Conservation (phyloP, 2,888 invertebrate species). For the Tetrapedia diversipes region DNA sequence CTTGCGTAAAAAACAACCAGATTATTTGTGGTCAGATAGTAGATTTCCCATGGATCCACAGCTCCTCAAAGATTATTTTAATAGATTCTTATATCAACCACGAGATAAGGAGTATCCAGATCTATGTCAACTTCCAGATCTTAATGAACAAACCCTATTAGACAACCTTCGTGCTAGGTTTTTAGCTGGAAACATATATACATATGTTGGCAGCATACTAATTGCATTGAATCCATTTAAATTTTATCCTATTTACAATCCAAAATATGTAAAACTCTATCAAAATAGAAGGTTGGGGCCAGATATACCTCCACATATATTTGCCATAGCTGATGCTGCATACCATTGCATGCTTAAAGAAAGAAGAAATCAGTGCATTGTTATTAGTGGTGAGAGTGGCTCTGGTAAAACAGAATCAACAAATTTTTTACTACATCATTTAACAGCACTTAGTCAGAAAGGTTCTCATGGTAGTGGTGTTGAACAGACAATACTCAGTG, state of each 20-base stretch:
- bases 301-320: constrained; percentile 97
- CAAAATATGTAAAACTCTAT: constrained; percentile 97
- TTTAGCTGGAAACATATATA: constrained; percentile 96
- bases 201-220: constrained; percentile 97
- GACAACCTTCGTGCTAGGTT: constrained; percentile 95
- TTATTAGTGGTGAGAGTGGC: constrained; percentile 97
- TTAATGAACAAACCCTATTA: constrained; percentile 96
- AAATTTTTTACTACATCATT: constrained; percentile 96
- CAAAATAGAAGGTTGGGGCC: constrained; percentile 96
- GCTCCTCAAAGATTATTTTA: constrained; percentile 95
- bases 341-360: constrained; percentile 97
- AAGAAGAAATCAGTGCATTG: constrained; percentile 95
- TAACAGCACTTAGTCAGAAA: constrained; percentile 97
- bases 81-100: constrained; percentile 95
- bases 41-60: constrained; percentile 94
- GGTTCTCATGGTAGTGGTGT: constrained; percentile 97
- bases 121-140: constrained; percentile 96
- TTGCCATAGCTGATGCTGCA: constrained; percentile 97
- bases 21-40: constrained; percentile 93
- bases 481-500: constrained; percentile 97
- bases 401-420: constrained; percentile 99
- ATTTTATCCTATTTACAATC: constrained; percentile 98
- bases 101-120: constrained; percentile 97
- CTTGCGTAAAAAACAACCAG: constrained; percentile 92
- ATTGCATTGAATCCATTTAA: constrained; percentile 97